Evolutionary conservation across 2,888 invertebrate genomes (phyloP).

Genomic region (Hydropsyche betteni): DNA sequence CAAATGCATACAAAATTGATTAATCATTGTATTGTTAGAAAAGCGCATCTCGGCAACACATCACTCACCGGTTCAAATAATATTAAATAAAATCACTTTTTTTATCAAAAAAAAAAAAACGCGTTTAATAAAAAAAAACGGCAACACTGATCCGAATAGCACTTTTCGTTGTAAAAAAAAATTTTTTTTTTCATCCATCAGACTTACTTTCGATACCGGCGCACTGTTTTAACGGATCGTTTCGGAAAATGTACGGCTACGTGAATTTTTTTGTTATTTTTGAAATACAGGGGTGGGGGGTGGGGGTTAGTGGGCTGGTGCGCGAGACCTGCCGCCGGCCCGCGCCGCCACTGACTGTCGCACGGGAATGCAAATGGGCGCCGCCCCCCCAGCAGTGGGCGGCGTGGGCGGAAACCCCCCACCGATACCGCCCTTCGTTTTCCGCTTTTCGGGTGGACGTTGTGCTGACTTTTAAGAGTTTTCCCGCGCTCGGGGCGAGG

Average conservation of each 20-base stretch:
- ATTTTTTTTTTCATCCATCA: slow-evolving; percentile 11
- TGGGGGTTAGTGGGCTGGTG: slow-evolving; percentile 30
- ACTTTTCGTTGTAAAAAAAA: neutral
- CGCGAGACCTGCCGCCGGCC: slow-evolving; percentile 40
- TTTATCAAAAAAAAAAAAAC: slow-evolving; percentile 15
- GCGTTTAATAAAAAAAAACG: neutral
- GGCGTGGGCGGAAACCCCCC: neutral
- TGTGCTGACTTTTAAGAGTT: too few relatives aligned
- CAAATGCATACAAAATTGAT: slow-evolving; percentile 24
- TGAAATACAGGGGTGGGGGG: slow-evolving; percentile 11
- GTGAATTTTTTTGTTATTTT: neutral
- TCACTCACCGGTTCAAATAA: slow-evolving; percentile 31
- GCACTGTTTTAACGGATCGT: neutral
- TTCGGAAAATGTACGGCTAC: neutral
- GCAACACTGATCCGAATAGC: slow-evolving; percentile 3
- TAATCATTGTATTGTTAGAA: neutral
- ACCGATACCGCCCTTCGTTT: neutral
- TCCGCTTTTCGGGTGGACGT: neutral
- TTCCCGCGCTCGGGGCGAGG: too few relatives aligned
- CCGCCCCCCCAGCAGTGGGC: slow-evolving; percentile 24
- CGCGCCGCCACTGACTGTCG: slow-evolving; percentile 41
- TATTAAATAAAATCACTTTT: slow-evolving; percentile 7
- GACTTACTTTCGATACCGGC: slow-evolving; percentile 10
- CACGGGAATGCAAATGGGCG: neutral
- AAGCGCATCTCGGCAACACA: slow-evolving; percentile 31